phyloP scores from a whole-genome alignment of 2,888 invertebrate species.

The Shargacucullia verbasci region DNA sequence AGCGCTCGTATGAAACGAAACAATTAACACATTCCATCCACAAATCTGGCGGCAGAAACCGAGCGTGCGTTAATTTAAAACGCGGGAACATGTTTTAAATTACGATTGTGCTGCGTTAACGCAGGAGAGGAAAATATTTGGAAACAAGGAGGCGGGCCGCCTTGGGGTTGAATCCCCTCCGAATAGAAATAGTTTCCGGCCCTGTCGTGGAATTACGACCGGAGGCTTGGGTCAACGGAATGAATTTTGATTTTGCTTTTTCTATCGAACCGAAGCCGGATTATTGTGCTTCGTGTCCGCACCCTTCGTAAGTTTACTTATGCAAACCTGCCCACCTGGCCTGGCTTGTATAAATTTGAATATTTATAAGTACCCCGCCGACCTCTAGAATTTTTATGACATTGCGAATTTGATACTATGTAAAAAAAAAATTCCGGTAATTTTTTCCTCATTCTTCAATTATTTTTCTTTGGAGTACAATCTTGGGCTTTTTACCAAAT shows the following conservation, averaged over 20 bases:
- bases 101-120: slow-evolving; percentile 65
- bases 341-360: slow-evolving; percentile 74
- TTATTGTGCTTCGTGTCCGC: slow-evolving; percentile 71
- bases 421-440: slow-evolving; percentile 48
- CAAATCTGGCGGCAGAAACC: slow-evolving; percentile 65
- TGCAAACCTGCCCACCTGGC: slow-evolving; percentile 70
- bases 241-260: slow-evolving; percentile 86
- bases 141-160: slow-evolving; percentile 69
- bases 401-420: slow-evolving; percentile 67
- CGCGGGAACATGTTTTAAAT: slow-evolving; percentile 69
- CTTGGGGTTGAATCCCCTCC: slow-evolving; percentile 76
- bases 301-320: slow-evolving; percentile 69
- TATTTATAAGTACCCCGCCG: slow-evolving; percentile 67
- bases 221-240: slow-evolving; percentile 78
- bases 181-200: slow-evolving; percentile 85
- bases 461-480: slow-evolving; percentile 52
- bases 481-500: slow-evolving; percentile 54
- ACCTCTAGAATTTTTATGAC: slow-evolving; percentile 68
- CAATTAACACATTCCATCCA: slow-evolving; percentile 74
- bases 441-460: slow-evolving; percentile 59
- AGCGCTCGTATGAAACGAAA: slow-evolving; percentile 61
- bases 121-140: slow-evolving; percentile 68
- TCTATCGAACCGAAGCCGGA: slow-evolving; percentile 72
- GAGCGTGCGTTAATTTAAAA: slow-evolving; percentile 65
- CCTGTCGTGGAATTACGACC: slow-evolving; percentile 76